Evolutionary conservation across 2,113 vertebrate species (phyloP).

Genomic region (Pygoscelis antarcticus): DNA sequence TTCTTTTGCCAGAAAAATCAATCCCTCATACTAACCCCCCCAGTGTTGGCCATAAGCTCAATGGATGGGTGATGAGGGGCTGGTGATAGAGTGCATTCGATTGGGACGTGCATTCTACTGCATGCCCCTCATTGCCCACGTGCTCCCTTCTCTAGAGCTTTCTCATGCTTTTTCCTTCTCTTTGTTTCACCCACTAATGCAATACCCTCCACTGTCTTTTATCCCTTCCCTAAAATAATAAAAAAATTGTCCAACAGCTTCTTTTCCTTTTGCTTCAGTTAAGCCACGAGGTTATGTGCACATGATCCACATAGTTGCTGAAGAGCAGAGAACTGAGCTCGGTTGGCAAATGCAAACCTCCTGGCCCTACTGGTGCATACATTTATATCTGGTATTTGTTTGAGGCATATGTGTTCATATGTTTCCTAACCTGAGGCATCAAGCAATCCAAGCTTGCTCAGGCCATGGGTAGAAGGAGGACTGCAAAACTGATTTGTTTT

Average conservation of each 20-base stretch:
- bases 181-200: neutral
- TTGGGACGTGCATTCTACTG: neutral
- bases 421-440: neutral
- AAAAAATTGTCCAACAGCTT: neutral
- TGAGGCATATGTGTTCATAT: neutral
- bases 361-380: neutral
- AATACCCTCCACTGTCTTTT: neutral
- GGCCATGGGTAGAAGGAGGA: neutral
- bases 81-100: neutral
- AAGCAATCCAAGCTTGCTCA: neutral
- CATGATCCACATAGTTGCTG: neutral
- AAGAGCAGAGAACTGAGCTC: neutral
- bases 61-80: neutral
- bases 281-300: neutral
- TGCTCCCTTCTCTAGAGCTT: neutral
- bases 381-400: neutral
- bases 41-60: neutral
- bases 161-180: neutral
- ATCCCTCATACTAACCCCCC: neutral
- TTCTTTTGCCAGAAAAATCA: neutral
- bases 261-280: neutral
- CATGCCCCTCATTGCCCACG: accelerated
- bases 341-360: neutral
- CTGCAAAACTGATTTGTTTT: neutral
- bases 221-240: neutral